These are phyloP conservation scores for Glaucopsyche alexis DNA, from an alignment of 2,888 invertebrate species.

Conservation along the genomic window DNA sequence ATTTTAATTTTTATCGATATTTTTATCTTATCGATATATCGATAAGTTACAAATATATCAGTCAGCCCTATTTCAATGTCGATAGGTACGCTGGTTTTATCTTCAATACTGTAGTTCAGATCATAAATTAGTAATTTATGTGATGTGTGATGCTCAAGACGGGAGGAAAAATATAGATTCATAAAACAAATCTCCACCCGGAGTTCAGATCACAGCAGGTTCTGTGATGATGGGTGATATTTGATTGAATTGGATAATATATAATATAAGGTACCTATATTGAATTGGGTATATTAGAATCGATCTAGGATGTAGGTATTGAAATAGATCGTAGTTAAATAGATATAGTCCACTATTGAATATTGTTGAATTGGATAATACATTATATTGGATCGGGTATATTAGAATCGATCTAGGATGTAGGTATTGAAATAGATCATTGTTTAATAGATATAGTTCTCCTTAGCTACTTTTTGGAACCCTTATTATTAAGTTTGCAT, in stretches of 20 bases:
- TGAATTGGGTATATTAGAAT: too few species aligned
- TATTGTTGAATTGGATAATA: too few species aligned
- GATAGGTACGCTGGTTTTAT: neutral
- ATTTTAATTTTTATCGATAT: slow-evolving; percentile 3
- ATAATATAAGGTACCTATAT: too few species aligned
- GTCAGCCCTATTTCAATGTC: neutral
- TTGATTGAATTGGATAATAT: neutral
- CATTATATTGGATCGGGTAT: too few species aligned
- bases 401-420: too few species aligned
- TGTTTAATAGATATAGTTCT: too few species aligned
- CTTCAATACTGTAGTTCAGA: slow-evolving; percentile 27
- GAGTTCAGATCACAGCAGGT: neutral
- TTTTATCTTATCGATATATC: slow-evolving; percentile 6
- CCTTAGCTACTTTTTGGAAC: too few species aligned
- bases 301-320: too few species aligned
- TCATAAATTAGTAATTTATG: slow-evolving; percentile 27
- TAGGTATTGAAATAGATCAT: too few species aligned
- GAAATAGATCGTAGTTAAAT: too few species aligned
- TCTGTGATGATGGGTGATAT: neutral
- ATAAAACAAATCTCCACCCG: neutral
- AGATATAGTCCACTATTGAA: too few species aligned
- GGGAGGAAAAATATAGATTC: slow-evolving; percentile 12
- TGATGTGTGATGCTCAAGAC: slow-evolving; percentile 23
- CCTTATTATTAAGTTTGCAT: too few species aligned
- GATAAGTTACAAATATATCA: neutral